Base-by-base conservation (phyloP, 2,797 vertebrate species). In the Mareca strepera region DNA sequence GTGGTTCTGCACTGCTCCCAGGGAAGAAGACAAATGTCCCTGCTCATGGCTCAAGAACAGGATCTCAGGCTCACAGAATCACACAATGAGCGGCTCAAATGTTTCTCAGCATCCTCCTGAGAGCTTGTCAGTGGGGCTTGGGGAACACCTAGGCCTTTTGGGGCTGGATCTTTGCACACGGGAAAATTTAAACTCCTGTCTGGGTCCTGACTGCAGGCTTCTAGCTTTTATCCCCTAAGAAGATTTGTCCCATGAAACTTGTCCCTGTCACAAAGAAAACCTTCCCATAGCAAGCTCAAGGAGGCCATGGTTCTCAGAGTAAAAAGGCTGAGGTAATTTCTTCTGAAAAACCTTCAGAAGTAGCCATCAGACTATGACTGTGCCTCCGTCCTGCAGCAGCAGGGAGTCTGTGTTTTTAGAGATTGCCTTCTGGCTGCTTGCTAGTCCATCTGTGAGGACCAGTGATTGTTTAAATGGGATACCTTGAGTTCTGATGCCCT, bases 21-120 rank as follows among this genome's bases (percentile, higher is more conserved):
- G 59, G 31, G 35, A 21, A 5, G 4, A 59, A 31, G 50, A 68
- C 0, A 0, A 44, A 46, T 58, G 28, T 37, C 6, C 18, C n/a
- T 86, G 43, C 39, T 60, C 21, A n/a, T 2, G 6, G 25, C 48
- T 58, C 33, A 16, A 23, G n/a, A 55, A 33, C 17, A 74, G 33
- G 23, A 14, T 48, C 48, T 25, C 20, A 46, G 44, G 21, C 20
- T 46, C 44, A 46, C 48, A 48, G 48, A 48, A 48, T 48, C 48
- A 25, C 48, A 25, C 48, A 48, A 48, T 48, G 48, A 23, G 48
- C 12, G 7, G 26, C 23, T 63, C 28, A 55, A 17, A 25, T 39
- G 12, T 41, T 86, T 63, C 62, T 78, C 74, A 75, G 39, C 67
- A 60, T 46, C 48, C 39, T 77, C 31, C 68, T 29, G 48, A 70